Conservation (phyloP, 2,113 vertebrate species). For the Eubucco bourcierii region DNA sequence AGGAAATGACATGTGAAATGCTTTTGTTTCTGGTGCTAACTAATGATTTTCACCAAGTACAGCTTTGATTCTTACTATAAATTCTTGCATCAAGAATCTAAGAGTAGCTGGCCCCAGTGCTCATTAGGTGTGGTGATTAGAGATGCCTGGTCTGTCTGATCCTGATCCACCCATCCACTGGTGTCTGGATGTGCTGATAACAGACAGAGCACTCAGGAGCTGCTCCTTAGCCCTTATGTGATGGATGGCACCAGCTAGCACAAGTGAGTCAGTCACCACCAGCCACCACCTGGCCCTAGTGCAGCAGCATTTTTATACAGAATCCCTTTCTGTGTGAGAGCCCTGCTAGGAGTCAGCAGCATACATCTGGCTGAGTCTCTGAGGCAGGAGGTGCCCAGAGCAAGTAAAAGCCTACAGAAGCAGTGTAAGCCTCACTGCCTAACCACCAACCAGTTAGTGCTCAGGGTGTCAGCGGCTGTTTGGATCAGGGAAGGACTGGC, state of each 20-base stretch:
- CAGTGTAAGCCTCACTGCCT: background rate
- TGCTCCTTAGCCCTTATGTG: background rate
- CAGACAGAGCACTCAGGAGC: background rate
- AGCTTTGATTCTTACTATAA: background rate
- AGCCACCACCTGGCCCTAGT: background rate
- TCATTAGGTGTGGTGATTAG: background rate
- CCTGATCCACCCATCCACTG: background rate
- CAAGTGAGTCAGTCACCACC: constrained; percentile 7
- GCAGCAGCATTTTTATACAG: background rate
- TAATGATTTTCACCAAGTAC: background rate
- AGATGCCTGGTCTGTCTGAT: background rate
- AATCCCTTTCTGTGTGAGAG: background rate
- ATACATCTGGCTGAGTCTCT: background rate
- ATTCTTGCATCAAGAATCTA: background rate
- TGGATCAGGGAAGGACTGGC: constrained; percentile 11
- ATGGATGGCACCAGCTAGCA: background rate
- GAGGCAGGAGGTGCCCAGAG: background rate
- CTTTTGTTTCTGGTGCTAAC: background rate
- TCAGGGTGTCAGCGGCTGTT: constrained; percentile 17
- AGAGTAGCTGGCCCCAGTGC: background rate
- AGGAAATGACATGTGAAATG: background rate
- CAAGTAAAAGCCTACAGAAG: background rate
- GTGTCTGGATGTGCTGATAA: background rate
- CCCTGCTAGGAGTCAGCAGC: background rate
- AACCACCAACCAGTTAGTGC: background rate